Evolutionary conservation across 35 echinoderm and acorn worm species (phyloP).

Genomic region (Hemicentrotus pulcherrimus): DNA sequence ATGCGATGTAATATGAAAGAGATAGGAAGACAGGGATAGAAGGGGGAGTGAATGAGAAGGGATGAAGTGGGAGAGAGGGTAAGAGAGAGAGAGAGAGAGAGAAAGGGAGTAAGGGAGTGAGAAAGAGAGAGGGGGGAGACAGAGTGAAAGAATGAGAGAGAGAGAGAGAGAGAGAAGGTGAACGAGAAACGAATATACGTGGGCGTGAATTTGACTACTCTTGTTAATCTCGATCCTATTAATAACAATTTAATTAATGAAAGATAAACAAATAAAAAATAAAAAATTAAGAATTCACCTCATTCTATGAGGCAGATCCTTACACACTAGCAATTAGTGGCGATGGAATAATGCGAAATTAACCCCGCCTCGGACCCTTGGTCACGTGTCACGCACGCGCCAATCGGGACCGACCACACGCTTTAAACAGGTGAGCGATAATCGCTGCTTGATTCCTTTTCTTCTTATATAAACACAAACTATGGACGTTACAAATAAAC

Average conservation of each 20-base stretch:
- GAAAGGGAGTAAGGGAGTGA: background rate
- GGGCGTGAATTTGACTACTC: too few species aligned
- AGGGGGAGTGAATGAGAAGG: background rate
- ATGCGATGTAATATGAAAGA: too few species aligned
- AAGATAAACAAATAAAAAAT: too few species aligned
- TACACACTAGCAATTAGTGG: too few species aligned
- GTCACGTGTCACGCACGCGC: background rate
- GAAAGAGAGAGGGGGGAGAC: background rate
- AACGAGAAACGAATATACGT: too few species aligned
- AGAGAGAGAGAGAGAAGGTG: too few species aligned
- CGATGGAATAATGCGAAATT: background rate
- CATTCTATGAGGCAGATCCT: too few species aligned
- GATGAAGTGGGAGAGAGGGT: background rate
- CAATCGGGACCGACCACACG: background rate
- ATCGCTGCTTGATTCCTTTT: background rate
- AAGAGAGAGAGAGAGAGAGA: background rate
- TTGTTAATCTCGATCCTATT: too few species aligned
- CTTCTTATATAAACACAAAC: background rate
- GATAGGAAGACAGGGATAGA: too few species aligned
- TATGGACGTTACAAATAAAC: too few species aligned
- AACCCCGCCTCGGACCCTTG: background rate
- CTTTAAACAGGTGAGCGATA: background rate
- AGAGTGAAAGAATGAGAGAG: background rate
- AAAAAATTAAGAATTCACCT: too few species aligned
- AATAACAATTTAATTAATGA: too few species aligned